Evolutionary conservation across 2,888 invertebrate species (phyloP).

Genomic region (Cremastinae sp.): DNA sequence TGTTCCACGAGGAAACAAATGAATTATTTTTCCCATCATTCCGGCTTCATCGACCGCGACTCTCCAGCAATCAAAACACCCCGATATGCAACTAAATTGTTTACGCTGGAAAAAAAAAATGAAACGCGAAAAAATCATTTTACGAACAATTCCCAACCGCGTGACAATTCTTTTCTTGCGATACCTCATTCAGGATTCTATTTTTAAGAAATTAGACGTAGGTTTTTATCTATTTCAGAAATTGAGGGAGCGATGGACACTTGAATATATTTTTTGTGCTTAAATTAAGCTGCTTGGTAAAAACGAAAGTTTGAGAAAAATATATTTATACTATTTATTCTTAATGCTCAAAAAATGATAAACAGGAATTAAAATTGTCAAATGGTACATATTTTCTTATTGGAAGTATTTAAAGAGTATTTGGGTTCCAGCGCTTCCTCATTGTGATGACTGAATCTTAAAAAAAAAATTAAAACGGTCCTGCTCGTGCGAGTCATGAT

Average conservation of each 20-base stretch:
- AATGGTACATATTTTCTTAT: too few species aligned
- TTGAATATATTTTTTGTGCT: background rate
- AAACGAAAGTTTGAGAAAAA: background rate
- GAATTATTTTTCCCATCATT: conserved; percentile 69
- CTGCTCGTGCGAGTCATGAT: conserved; percentile 57
- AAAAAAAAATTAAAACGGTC: conserved; percentile 52
- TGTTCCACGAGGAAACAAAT: conserved; percentile 69
- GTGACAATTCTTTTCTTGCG: background rate
- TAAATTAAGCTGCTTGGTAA: too few species aligned
- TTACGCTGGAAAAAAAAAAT: background rate
- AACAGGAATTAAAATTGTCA: background rate
- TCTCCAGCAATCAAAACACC: conserved; percentile 6
- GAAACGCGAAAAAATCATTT: background rate
- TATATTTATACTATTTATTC: background rate
- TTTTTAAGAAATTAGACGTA: background rate
- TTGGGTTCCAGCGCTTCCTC: background rate
- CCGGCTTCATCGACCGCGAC: conserved; percentile 65
- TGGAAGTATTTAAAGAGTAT: background rate
- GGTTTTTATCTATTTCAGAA: background rate
- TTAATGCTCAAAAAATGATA: background rate
- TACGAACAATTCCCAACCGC: too few species aligned
- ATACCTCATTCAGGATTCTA: background rate
- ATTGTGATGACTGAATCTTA: background rate
- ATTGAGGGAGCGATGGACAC: background rate
- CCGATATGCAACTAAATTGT: background rate